Conservation (phyloP, 2,797 vertebrate genomes). For the Lacerta bilineata region DNA sequence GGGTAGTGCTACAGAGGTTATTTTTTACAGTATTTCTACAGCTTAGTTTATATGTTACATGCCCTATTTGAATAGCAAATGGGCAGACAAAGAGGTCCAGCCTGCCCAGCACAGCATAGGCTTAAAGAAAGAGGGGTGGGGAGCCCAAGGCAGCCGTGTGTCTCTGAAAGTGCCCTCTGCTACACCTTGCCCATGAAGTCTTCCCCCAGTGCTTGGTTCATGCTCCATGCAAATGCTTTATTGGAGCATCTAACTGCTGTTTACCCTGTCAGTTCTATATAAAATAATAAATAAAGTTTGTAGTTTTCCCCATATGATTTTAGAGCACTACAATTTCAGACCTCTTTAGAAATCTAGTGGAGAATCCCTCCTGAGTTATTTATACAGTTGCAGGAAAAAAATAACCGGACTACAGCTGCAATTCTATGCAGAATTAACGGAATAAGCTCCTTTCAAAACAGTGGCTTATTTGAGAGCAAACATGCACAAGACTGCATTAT, state of each 20-base stretch:
- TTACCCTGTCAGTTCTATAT: background rate
- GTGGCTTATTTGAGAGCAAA: background rate
- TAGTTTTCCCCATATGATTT: background rate
- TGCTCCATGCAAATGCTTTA: background rate
- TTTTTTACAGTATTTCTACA: background rate
- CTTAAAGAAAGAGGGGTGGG: background rate
- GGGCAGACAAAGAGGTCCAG: background rate
- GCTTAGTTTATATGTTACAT: background rate
- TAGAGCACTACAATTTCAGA: background rate
- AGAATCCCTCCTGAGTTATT: too few species aligned
- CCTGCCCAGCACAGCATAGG: background rate
- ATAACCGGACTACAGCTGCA: background rate
- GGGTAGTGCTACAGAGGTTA: background rate
- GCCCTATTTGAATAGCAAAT: background rate
- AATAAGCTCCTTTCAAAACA: too few species aligned
- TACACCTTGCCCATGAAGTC: background rate
- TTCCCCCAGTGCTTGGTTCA: background rate
- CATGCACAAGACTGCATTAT: background rate
- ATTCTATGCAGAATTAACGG: background rate
- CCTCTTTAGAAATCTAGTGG: background rate
- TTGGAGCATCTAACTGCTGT: background rate
- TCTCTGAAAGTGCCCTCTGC: background rate
- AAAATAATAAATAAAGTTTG: background rate
- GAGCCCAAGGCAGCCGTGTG: too few species aligned
- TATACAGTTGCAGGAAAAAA: background rate